These are phyloP conservation scores for Brachyistius frenatus DNA, from an alignment of 2,113 vertebrate species.

Conservation along the genomic window DNA sequence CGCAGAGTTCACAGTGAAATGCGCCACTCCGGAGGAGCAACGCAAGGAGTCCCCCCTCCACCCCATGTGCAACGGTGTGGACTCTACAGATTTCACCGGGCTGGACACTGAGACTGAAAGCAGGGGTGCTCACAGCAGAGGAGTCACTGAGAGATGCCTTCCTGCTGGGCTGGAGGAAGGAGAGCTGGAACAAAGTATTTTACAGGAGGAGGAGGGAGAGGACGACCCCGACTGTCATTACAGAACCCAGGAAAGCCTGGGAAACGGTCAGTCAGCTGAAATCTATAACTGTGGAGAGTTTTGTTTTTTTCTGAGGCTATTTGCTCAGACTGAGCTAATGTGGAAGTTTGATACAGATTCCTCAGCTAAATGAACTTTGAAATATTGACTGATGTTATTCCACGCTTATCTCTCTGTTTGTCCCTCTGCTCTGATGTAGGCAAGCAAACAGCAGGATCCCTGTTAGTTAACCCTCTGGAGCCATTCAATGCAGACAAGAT, in stretches of 20 bases:
- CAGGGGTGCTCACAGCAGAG: slow-evolving; percentile 49
- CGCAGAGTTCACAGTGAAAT: slow-evolving; percentile 66
- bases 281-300: background rate
- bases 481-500: slow-evolving; percentile 95
- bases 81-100: slow-evolving; percentile 48
- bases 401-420: slow-evolving; percentile 12
- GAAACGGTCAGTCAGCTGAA: slow-evolving; percentile 77
- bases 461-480: slow-evolving; percentile 97
- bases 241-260: slow-evolving; percentile 63
- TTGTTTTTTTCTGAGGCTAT: background rate
- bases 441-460: slow-evolving; percentile 91
- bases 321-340: background rate
- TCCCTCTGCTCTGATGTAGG: slow-evolving; percentile 76
- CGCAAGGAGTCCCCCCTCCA: slow-evolving; percentile 47
- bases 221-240: slow-evolving; percentile 53
- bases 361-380: slow-evolving; percentile 22
- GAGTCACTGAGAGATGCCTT: slow-evolving; percentile 39
- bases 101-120: slow-evolving; percentile 45
- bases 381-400: slow-evolving; percentile 16
- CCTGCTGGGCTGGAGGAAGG: slow-evolving; percentile 66
- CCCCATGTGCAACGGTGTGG: slow-evolving; percentile 77
- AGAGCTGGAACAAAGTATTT: slow-evolving; percentile 63
- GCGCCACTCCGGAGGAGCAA: slow-evolving; percentile 42
- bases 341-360: slow-evolving; percentile 17
- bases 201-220: slow-evolving; percentile 56